Evolutionary conservation across 1,140 invertebrate genomes (phyloP).

Genomic region (Hypothenemus hampei): DNA sequence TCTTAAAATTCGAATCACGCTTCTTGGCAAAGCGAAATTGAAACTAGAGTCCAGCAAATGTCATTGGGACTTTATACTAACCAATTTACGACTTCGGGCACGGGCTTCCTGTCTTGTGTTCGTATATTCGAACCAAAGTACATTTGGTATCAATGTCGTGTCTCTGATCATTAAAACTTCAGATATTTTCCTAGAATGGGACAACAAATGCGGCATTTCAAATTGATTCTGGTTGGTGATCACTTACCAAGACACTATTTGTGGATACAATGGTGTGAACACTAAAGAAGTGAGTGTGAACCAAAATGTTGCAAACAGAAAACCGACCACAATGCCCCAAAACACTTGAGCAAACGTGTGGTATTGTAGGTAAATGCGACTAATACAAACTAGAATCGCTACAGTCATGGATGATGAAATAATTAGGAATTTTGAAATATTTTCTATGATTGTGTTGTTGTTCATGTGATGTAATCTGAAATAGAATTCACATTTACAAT

Average conservation of each 20-base stretch:
- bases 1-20: conserved; percentile 35
- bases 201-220: neutral
- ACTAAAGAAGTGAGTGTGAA: conserved; percentile 67
- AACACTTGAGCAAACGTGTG: conserved; percentile 80
- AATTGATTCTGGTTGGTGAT: neutral
- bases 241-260: conserved; percentile 78
- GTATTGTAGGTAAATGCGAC: conserved; percentile 80
- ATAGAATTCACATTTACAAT: conserved; percentile 31
- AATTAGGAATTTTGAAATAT: conserved; percentile 65
- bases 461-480: conserved; percentile 75
- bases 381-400: conserved; percentile 61
- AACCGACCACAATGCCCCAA: conserved; percentile 58
- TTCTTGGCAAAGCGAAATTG: conserved; percentile 33
- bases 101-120: conserved; percentile 75
- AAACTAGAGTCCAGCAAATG: conserved; percentile 47
- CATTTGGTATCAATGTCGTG: conserved; percentile 88
- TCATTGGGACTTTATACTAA: conserved; percentile 86
- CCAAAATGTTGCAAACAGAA: conserved; percentile 51
- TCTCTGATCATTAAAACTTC: conserved; percentile 84
- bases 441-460: conserved; percentile 69
- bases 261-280: conserved; percentile 80
- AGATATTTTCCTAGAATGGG: conserved; percentile 69
- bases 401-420: conserved; percentile 56
- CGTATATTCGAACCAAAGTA: conserved; percentile 94
- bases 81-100: conserved; percentile 74